Evolutionary conservation across 2,888 invertebrate species (phyloP).

Genomic region (Arge pagana): DNA sequence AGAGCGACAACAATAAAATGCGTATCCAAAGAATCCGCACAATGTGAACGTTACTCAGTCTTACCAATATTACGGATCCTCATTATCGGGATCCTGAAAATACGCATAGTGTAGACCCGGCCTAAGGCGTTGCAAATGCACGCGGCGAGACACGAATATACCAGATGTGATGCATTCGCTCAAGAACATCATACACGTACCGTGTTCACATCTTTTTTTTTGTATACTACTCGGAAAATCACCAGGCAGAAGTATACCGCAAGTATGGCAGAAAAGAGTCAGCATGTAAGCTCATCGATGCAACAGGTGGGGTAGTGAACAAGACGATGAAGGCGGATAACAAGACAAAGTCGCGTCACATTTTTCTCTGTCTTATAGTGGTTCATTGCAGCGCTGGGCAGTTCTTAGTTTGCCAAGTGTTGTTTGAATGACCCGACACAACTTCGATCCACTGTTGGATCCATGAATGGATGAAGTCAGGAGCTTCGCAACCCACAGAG

Average conservation of each 20-base stretch:
- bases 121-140: no score
- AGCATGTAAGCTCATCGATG: slow-evolving; percentile 27
- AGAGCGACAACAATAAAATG: no score
- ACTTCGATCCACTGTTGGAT: slow-evolving; percentile 31
- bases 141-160: no score
- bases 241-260: slow-evolving; percentile 26
- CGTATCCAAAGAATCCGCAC: no score
- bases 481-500: slow-evolving; percentile 30
- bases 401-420: slow-evolving; percentile 31
- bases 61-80: no score
- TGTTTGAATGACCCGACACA: slow-evolving; percentile 28
- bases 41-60: no score
- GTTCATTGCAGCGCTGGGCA: slow-evolving; percentile 26
- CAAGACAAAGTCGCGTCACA: slow-evolving; percentile 23
- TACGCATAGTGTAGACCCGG: no score
- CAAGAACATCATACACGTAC: no score
- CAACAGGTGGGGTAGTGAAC: slow-evolving; percentile 28
- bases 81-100: no score
- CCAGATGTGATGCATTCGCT: no score
- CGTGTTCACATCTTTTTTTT: no score
- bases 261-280: slow-evolving; percentile 20
- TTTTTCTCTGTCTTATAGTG: slow-evolving; percentile 30
- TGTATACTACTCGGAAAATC: slow-evolving; percentile 23
- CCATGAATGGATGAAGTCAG: slow-evolving; percentile 27
- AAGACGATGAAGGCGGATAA: slow-evolving; percentile 16